A percentile compares a stretch with the other conserved stretches of the same genome.
Conservation (phyloP, 2,113 vertebrate genomes). For the Pimephales promelas region DNA sequence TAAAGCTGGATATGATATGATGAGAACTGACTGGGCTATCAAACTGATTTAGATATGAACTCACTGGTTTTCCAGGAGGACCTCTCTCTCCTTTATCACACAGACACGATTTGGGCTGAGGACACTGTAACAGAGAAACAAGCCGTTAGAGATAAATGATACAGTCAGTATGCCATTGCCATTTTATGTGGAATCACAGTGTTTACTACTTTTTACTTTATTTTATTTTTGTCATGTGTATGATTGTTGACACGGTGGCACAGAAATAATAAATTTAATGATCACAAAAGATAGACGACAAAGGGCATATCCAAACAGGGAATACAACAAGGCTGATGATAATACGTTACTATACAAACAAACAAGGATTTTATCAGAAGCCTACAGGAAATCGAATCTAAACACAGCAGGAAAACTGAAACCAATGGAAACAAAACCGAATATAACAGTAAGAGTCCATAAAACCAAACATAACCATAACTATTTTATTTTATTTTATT, state of each 20-base stretch:
- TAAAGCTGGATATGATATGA: background rate
- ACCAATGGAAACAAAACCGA: too few relatives aligned
- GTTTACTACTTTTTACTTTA: background rate
- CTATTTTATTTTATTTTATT: conserved; percentile 3
- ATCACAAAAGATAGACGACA: too few relatives aligned
- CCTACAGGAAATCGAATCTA: too few relatives aligned
- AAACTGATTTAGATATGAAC: conserved; percentile 49
- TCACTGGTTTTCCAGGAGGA: conserved; percentile 78
- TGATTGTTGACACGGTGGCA: too few relatives aligned
- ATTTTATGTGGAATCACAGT: background rate
- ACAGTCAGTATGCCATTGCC: background rate
- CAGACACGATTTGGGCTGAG: conserved; percentile 71
- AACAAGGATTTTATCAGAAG: too few relatives aligned
- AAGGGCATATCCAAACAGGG: too few relatives aligned
- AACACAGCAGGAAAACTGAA: too few relatives aligned
- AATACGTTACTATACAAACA: too few relatives aligned
- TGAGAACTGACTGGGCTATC: background rate
- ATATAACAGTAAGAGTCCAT: too few relatives aligned
- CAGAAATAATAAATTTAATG: too few relatives aligned
- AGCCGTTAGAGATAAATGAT: background rate
- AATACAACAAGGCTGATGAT: too few relatives aligned
- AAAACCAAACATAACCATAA: too few relatives aligned
- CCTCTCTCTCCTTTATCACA: conserved; percentile 84
- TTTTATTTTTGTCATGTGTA: background rate
- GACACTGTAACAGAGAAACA: conserved; percentile 75